Percentiles rank a stretch among this genome's conserved stretches.
Conservation (phyloP, 2,797 vertebrate genomes). For the Cirrhinus molitorella region DNA sequence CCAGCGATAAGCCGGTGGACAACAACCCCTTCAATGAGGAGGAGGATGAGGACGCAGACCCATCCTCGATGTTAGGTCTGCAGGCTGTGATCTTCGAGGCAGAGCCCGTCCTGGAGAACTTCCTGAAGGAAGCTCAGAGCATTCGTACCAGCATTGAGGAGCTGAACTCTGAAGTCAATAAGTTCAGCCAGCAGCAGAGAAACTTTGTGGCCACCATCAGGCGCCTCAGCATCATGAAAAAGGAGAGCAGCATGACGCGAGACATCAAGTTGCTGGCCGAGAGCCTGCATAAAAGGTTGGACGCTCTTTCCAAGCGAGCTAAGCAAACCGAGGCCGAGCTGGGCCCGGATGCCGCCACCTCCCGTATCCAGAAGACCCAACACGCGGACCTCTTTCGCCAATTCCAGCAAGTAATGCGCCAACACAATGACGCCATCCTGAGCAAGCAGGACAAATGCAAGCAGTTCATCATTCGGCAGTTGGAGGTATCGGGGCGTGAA, state of each 20-base stretch:
- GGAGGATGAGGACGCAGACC: slow-evolving; percentile 71
- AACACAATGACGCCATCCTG: slow-evolving; percentile 87
- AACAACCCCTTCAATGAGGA: slow-evolving; percentile 64
- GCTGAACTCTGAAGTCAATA: slow-evolving; percentile 84
- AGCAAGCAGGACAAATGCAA: slow-evolving; percentile 92
- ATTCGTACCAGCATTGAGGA: slow-evolving; percentile 84
- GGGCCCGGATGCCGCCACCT: slow-evolving; percentile 76
- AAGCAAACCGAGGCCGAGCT: slow-evolving; percentile 82
- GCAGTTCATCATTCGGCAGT: slow-evolving; percentile 90
- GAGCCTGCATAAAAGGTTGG: slow-evolving; percentile 81
- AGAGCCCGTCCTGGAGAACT: slow-evolving; percentile 87
- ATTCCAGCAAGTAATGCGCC: slow-evolving; percentile 87
- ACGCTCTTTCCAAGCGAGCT: slow-evolving; percentile 81
- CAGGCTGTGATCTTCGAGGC: slow-evolving; percentile 91
- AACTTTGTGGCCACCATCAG: slow-evolving; percentile 89
- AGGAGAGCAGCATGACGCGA: slow-evolving; percentile 86
- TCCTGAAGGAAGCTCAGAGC: slow-evolving; percentile 85
- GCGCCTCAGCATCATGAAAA: slow-evolving; percentile 93
- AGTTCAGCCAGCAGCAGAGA: slow-evolving; percentile 90
- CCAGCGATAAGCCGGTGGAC: slow-evolving; percentile 52
- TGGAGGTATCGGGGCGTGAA: slow-evolving; percentile 90
- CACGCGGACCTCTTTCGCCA: slow-evolving; percentile 79
- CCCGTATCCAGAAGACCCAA: slow-evolving; percentile 87
- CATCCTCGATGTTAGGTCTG: slow-evolving; percentile 70
- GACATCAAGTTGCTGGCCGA: slow-evolving; percentile 91